Percentiles rank a stretch among this genome's conserved stretches.
phyloP scores from a whole-genome alignment of 2,113 vertebrate genomes.

The Poicephalus gulielmi region DNA sequence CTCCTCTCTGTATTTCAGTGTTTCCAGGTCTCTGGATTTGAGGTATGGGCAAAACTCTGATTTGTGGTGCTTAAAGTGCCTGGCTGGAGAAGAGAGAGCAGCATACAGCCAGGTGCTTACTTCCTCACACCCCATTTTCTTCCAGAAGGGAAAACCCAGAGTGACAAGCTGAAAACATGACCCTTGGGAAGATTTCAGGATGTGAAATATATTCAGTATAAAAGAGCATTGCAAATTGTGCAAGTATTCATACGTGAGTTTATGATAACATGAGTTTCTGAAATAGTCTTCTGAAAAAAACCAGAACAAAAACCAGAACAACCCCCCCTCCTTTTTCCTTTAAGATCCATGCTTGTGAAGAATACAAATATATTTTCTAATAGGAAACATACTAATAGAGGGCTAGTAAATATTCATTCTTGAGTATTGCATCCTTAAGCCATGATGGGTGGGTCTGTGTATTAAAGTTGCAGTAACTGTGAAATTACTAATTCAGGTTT shows the following conservation, averaged over 20 bases:
- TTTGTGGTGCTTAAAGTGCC: background rate
- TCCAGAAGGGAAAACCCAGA: background rate
- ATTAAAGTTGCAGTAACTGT: background rate
- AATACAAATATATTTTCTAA: background rate
- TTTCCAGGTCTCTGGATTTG: background rate
- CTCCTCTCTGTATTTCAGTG: background rate
- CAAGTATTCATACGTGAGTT: background rate
- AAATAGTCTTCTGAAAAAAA: background rate
- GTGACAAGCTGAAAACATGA: background rate
- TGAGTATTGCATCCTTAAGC: background rate
- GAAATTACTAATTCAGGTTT: background rate
- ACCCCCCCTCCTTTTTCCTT: background rate
- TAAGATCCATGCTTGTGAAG: background rate
- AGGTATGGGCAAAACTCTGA: background rate
- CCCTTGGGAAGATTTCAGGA: background rate
- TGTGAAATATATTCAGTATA: background rate
- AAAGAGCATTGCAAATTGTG: background rate
- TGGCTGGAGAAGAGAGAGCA: background rate
- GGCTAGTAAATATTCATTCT: background rate
- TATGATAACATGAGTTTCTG: background rate
- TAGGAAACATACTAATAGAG: background rate
- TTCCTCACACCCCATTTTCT: background rate
- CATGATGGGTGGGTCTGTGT: background rate
- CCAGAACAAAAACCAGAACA: background rate
- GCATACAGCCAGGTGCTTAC: background rate